Conservation (phyloP, 2,888 invertebrate species). For the Drosophila flavopinicola region DNA sequence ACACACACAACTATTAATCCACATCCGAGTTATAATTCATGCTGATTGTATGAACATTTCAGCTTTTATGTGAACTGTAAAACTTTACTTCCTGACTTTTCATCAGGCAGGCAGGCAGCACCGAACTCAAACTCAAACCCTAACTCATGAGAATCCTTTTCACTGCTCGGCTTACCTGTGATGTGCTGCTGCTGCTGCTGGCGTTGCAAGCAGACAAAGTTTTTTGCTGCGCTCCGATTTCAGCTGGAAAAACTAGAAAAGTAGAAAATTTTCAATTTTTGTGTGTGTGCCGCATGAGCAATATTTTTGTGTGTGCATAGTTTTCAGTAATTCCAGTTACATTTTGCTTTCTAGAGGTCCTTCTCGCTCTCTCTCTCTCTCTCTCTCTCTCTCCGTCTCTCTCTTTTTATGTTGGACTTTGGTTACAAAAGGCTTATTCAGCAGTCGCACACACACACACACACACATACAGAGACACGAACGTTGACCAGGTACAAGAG, state of each 20-base stretch:
- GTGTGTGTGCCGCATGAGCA: slow-evolving; percentile 46
- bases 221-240: slow-evolving; percentile 58
- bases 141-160: slow-evolving; percentile 17
- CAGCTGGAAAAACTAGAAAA: slow-evolving; percentile 38
- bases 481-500: slow-evolving; percentile 43
- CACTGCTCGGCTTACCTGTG: slow-evolving; percentile 40
- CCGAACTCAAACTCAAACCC: slow-evolving; percentile 17
- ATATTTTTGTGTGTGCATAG: slow-evolving; percentile 69
- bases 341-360: slow-evolving; percentile 45
- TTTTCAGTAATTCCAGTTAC: slow-evolving; percentile 78
- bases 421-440: slow-evolving; percentile 59
- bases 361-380: slow-evolving; percentile 12
- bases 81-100: slow-evolving; percentile 79
- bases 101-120: slow-evolving; percentile 56
- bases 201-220: slow-evolving; percentile 56
- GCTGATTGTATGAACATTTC: slow-evolving; percentile 80
- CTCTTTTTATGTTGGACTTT: slow-evolving; percentile 25
- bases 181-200: slow-evolving; percentile 16
- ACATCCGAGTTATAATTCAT: slow-evolving; percentile 80
- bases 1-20: slow-evolving; percentile 73
- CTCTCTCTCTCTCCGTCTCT: slow-evolving; percentile 4
- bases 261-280: slow-evolving; percentile 64
- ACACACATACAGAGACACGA: slow-evolving; percentile 25
- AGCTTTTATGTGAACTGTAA: slow-evolving; percentile 80
- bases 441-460: slow-evolving; percentile 2